Conservation (phyloP, 2,888 invertebrate species). For the Apodemia zela region DNA sequence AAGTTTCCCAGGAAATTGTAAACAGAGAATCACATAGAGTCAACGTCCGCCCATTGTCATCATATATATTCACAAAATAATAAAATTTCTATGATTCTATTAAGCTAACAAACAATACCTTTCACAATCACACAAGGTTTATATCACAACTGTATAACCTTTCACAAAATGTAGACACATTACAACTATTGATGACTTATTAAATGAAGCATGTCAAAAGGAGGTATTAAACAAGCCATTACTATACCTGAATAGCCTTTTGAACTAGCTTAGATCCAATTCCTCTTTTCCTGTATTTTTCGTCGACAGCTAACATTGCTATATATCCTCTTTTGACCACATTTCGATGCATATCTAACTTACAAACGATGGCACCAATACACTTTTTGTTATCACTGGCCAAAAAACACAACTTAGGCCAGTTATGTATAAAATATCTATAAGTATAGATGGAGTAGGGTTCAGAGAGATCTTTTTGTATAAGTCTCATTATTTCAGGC, state of each 20-base stretch:
- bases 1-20: too few relatives aligned
- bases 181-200: not conserved
- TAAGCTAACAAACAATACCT: too few relatives aligned
- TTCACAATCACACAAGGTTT: too few relatives aligned
- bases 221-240: not conserved
- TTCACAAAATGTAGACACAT: too few relatives aligned
- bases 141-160: too few relatives aligned
- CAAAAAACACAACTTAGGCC: constrained; percentile 99
- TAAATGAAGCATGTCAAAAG: constrained; percentile 20
- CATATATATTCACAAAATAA: too few relatives aligned
- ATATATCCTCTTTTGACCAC: constrained; percentile 97
- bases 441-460: constrained; percentile 99
- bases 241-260: constrained; percentile 85
- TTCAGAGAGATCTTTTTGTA: constrained; percentile 99
- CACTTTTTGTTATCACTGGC: constrained; percentile 93
- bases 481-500: constrained; percentile 99
- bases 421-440: constrained; percentile 99
- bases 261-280: constrained; percentile 93
- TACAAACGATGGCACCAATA: constrained; percentile 99
- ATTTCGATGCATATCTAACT: constrained; percentile 95
- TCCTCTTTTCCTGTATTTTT: constrained; percentile 94
- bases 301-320: constrained; percentile 99
- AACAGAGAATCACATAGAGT: too few relatives aligned
- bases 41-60: too few relatives aligned
- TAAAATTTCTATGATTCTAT: too few relatives aligned